phyloP scores from a whole-genome alignment of 2,113 vertebrate species.

The Sturnus vulgaris region DNA sequence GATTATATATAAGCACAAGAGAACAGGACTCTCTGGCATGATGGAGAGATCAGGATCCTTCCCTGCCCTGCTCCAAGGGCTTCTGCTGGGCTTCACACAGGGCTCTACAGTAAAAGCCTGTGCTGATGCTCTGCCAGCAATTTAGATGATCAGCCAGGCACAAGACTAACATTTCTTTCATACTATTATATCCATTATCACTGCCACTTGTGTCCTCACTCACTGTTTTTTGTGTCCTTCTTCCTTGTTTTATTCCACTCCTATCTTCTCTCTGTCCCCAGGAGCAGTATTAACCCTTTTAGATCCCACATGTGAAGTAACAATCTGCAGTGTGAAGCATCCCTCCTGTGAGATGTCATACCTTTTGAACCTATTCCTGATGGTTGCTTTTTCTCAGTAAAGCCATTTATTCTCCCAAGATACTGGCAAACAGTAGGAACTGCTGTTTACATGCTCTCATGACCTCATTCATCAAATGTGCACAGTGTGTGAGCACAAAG shows the following conservation, averaged over 20 bases:
- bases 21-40: not conserved
- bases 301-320: not conserved
- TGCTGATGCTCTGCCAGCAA: not conserved
- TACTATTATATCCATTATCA: not conserved
- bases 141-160: not conserved
- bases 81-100: not conserved
- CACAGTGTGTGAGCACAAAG: not conserved
- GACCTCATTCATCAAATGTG: not conserved
- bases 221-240: not conserved
- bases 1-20: not conserved
- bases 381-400: not conserved
- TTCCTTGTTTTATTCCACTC: not conserved
- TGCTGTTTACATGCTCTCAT: not conserved
- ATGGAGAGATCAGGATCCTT: not conserved
- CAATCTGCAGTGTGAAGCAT: not conserved
- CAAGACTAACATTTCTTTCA: not conserved
- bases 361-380: not conserved
- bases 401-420: not conserved
- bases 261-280: not conserved
- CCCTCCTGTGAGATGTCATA: not conserved
- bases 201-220: not conserved
- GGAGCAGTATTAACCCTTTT: not conserved
- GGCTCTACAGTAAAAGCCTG: not conserved
- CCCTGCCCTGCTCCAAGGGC: not conserved
- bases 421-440: not conserved